Evolutionary conservation across 2,797 vertebrate genomes (phyloP), one percentile per base, ranked within the genome.

Genomic region (Lutjanus argentimaculatus): DNA sequence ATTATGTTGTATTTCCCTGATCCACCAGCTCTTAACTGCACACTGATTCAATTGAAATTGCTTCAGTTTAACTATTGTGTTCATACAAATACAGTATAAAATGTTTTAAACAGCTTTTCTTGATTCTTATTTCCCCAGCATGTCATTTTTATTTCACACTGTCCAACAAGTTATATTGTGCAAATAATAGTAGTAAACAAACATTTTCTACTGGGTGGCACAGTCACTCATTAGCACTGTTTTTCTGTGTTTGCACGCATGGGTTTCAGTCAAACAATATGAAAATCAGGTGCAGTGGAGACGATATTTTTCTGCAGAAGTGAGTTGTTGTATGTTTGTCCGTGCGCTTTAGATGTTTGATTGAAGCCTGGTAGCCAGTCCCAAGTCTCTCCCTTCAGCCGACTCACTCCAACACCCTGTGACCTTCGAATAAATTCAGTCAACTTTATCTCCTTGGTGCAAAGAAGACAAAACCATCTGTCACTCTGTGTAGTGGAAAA

Each of bases 251-350:
- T 3, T 13, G 7, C 16, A 16, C 11, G 13, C 0, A 0, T 45
- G 53, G 43, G 62, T 12, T 75, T 46, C 22, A 43, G 10, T n/a
- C 73, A 59, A 67, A 67, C 19, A 52, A 22, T 6, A 22, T 15
- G 3, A 22, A 57, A 8, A 7, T 19, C n/a, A 46, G 22, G 40
- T 68, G 15, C 10, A 48, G 19, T 8, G 19, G 22, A 22, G 53
- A 59, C 63, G 13, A 15, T 21, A 40, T 21, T 57, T 3, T 36
- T 36, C 25, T 57, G 45, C 16, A 42, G n/a, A 22, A 16, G 17
- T n/a, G 13, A 40, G 52, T 21, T 12, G 61, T 10, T 40, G 8
- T 22, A 6, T 67, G 25, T 36, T 45, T 30, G 30, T 25, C 8
- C 36, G 19, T 9, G 48, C 13, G 30, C 6, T 64, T 59, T n/a